These are phyloP conservation scores for Hylyphantes graminicola DNA, from an alignment of 1,140 invertebrate species.

Conservation along the genomic window DNA sequence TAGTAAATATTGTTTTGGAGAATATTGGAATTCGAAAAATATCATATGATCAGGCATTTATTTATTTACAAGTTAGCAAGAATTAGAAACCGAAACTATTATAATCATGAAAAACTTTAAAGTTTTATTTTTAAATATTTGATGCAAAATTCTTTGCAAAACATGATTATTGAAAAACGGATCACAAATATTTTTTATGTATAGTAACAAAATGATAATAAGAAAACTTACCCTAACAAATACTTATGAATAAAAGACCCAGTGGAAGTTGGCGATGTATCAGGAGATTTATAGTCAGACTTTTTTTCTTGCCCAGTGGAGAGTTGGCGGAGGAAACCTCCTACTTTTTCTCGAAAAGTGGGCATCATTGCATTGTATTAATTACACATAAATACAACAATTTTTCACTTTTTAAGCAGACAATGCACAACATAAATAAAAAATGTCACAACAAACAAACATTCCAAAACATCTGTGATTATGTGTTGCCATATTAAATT, in stretches of 20 bases:
- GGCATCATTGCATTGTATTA: constrained; percentile 54
- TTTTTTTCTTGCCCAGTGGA: constrained; percentile 54
- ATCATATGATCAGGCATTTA: no score
- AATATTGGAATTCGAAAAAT: no score
- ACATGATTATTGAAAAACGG: no score
- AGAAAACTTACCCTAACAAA: constrained; percentile 45
- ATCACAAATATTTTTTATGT: no score
- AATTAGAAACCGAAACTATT: no score
- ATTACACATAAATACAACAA: constrained; percentile 21
- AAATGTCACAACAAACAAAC: constrained; percentile 11
- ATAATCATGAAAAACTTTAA: no score
- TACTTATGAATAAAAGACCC: constrained; percentile 60
- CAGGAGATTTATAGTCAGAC: constrained; percentile 50
- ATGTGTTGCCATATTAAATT: neutral
- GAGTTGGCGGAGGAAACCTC: constrained; percentile 49
- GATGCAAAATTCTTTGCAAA: no score
- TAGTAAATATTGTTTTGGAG: no score
- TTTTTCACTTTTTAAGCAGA: neutral
- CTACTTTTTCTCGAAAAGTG: constrained; percentile 59
- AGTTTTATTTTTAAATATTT: no score
- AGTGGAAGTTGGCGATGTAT: constrained; percentile 54
- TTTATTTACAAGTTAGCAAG: no score
- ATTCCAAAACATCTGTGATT: neutral
- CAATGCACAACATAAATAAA: no score
- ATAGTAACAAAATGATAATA: neutral